A percentile compares a stretch with the other conserved stretches of the same genome.
Evolutionary conservation across 2,888 invertebrate species (phyloP).

Genomic region (Idaea dimidiata): DNA sequence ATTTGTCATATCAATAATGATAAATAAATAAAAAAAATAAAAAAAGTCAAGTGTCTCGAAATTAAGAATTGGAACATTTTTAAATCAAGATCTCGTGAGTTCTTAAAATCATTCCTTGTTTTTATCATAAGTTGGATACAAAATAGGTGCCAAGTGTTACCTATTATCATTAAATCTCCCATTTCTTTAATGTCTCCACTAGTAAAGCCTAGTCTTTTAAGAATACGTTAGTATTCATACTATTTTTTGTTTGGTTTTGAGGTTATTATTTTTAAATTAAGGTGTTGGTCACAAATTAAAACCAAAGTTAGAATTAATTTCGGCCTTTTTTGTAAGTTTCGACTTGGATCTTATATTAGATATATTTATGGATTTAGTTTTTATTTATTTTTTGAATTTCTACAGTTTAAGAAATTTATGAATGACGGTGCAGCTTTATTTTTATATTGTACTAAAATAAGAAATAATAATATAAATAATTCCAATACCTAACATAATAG

Average conservation of each 20-base stretch:
- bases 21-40: no score
- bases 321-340: constrained; percentile 25
- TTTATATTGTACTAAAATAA: neutral
- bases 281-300: constrained; percentile 66
- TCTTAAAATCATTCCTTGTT: neutral
- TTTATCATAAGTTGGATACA: constrained; percentile 10
- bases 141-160: constrained; percentile 43
- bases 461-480: neutral
- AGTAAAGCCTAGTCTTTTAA: constrained; percentile 49
- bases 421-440: neutral
- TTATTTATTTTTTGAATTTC: constrained; percentile 12
- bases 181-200: constrained; percentile 52
- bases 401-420: constrained; percentile 1
- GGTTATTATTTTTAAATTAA: constrained; percentile 15
- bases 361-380: constrained; percentile 10
- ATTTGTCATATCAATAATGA: no score
- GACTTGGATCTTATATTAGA: neutral
- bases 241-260: neutral
- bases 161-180: neutral
- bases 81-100: neutral
- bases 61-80: no score
- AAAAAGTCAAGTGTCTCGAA: no score
- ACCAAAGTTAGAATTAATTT: constrained; percentile 63
- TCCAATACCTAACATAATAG: neutral
- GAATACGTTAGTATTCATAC: constrained; percentile 2